Base-by-base conservation (phyloP, 2,113 vertebrate genomes). In the Candoia aspera region DNA sequence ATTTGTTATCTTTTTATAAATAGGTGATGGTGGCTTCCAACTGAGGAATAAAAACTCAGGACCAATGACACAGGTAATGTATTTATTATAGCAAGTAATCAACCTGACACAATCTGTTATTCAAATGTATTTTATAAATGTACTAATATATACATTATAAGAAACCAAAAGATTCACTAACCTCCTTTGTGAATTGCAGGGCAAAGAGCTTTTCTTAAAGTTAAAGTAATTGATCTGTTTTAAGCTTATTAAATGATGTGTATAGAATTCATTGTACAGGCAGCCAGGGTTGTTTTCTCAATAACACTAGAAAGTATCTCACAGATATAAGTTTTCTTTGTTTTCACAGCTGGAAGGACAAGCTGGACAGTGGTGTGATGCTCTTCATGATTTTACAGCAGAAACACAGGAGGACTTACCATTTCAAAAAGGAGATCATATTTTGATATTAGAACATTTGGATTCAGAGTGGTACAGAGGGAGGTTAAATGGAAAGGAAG, bases 381-480 rank as follows among this genome's bases (percentile, higher is more conserved):
- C 98, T 0, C 97, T 98, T 90, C 98, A 99, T 84, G 98, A 98
- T 96, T 99, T 98, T 89, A 94, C 95, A 0, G 98, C 98, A 11
- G 97, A 98, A 96, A 96, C 98, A 0, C 97, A 96, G 15, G 97
- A 98, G 0, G 99, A 99, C 92, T 96, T 99, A 15, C 93, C 98
- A 85, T 99, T 99, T 94, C 96, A 92, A 94, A 97, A 97, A 90
- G 99, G 99, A 62, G 98, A 99, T 93, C 90, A 90, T 46, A 99
- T 99, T 95, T 98, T 98, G 92, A 93, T 99, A 94, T 97, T 97
- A 1, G 96, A 98, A 84, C 98, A 94, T 0, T 55, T 99, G 0
- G 97, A 99, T 84, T 85, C 95, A 0, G 98, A 98, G 57, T 99
- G 99, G 99, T 98, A 97, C 95, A 96, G 91, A 60, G 99, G 99